Base-by-base conservation (phyloP, 53 echinoderm and acorn worm genomes). In the Patiria pectinifera region DNA sequence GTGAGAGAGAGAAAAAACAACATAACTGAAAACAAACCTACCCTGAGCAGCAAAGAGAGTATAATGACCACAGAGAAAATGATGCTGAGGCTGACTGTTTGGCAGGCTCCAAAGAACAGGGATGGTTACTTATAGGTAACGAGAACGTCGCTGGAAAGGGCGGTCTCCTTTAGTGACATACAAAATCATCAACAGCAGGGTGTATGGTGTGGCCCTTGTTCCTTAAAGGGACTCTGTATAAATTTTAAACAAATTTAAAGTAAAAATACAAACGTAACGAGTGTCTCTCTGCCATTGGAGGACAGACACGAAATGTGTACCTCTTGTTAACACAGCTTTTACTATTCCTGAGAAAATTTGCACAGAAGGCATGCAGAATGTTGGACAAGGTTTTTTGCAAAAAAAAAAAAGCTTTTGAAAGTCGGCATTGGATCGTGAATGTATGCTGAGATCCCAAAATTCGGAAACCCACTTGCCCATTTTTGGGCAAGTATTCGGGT, bases 161-260 rank as follows among this genome's bases (percentile, higher is more conserved):
- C 69, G 24, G 58, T 48, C 86, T 74, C 18, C 71, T 71, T 48
- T 46, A 49, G 74, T 21, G 74, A 71, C 71, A 72, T 86, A 72
- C 74, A 71, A 48, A 69, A 49, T 86, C 74, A 71, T 48, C 71
- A 86, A 72, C 85, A 24, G 85, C 44, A 66, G 69, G 46, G 85
- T 66, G 45, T 85, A 35, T 44, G 18, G 62, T 66, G 45, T 63
- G 22, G 45, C 85, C 86, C 48, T 60, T 87, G 87, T 87, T 19
- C 87, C 78, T 78, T 76, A 59, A 87, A 87, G 87, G 87, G 48
- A 62, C 53, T 24, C 23, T 87, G 87, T 87, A 87, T 78, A 87
- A 87, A 87, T 87, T 87, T 43, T 13, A 80, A 45, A 80, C 13
- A 5, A 25, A 24, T 35, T 35, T 10, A 11, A 53, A 53, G 8